Base-by-base conservation (phyloP, 2,113 vertebrate species). In the Danionella cerebrum region DNA sequence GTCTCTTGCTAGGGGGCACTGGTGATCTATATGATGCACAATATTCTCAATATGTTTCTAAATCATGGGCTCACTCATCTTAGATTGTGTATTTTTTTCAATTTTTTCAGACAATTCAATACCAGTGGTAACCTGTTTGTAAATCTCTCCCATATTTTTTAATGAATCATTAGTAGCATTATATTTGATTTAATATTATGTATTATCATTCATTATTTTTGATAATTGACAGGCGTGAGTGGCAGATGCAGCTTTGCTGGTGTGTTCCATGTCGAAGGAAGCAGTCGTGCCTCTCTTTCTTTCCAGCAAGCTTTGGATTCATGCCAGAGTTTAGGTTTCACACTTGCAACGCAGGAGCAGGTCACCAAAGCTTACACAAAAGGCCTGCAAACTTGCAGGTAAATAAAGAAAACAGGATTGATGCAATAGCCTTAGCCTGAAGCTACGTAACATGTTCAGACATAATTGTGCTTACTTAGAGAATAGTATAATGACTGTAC, bases 311-410 rank as follows among this genome's bases (percentile, higher is more conserved):
- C 90, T 0, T 7, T 74, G 0, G 79, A 88, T 6, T 82, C 90
- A 48, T 92, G 90, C 58, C 55, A 63, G 62, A 86, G 86, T 50
- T 84, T 90, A 67, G 87, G 84, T 2, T 83, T 76, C 36, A 88
- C 76, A 14, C 73, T 91, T 65, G 78, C 90, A 74, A 90, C 85
- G 12, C 69, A 82, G 58, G 81, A 78, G 0, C 88, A 91, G 67
- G 64, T 91, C 83, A 1, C 44, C 31, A 25, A 3, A 27, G 90
- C 90, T 25, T 79, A 68, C 4, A 1, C 3, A 0, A 12, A 57
- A 1, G 89, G 88, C 3, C 87, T 91, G 80, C 86, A 91, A 79
- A 91, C 89, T 9, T 92, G 90, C 89, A 90, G 90, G 90, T 92
- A 80, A 72, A 72, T 4, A 39, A 50, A 33, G 9, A 33, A 33